Evolutionary conservation across 2,113 vertebrate genomes (phyloP).

Genomic region (Canis aureus): DNA sequence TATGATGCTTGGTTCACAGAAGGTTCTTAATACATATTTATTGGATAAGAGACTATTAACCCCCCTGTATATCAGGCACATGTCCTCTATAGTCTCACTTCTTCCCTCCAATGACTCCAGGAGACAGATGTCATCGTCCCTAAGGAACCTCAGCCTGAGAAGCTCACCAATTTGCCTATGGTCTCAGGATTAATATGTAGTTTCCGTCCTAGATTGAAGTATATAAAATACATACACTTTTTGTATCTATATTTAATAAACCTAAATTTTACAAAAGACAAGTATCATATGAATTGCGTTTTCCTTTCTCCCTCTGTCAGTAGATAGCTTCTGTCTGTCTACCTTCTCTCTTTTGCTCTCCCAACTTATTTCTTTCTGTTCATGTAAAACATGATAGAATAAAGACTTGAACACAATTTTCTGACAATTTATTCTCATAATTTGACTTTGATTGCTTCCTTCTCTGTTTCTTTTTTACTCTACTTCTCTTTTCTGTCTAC

Average conservation of each 20-base stretch:
- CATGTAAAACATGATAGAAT: not conserved
- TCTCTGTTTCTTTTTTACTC: not conserved
- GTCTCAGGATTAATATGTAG: not conserved
- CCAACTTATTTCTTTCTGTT: not conserved
- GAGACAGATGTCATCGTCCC: not conserved
- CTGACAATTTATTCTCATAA: not conserved
- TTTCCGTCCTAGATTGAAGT: not conserved
- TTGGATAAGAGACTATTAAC: not conserved
- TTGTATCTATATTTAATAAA: not conserved
- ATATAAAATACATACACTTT: not conserved
- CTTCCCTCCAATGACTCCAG: not conserved
- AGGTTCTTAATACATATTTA: not conserved
- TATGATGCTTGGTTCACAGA: not conserved
- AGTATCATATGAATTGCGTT: not conserved
- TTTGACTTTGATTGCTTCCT: not conserved
- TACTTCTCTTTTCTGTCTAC: not conserved
- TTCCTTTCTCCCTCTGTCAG: not conserved
- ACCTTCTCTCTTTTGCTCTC: not conserved
- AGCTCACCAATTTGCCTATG: not conserved
- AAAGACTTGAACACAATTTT: conserved; percentile 1
- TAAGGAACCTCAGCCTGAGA: not conserved
- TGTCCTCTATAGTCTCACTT: not conserved
- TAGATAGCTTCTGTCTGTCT: not conserved
- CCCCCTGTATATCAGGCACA: accelerated
- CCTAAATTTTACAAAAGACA: not conserved